Percentiles rank a stretch among this genome's conserved stretches.
Conservation (phyloP, 2,888 invertebrate species). For the Cheilosia soror region DNA sequence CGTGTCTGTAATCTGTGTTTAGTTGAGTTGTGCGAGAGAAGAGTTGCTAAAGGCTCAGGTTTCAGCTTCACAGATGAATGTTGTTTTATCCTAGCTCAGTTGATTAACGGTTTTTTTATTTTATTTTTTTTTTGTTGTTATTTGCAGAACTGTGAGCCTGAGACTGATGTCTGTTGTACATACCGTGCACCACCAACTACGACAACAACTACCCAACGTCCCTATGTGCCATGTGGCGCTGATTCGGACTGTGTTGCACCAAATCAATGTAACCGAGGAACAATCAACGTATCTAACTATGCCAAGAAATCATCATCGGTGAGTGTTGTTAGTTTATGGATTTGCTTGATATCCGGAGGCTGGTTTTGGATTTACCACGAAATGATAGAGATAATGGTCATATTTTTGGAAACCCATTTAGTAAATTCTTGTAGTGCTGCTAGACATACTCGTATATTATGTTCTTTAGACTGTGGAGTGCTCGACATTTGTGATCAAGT, state of each 20-base stretch:
- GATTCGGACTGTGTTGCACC: conserved; percentile 82
- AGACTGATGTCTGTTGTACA: conserved; percentile 83
- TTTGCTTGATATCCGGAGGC: conserved; percentile 1
- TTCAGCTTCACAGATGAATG: conserved; percentile 3
- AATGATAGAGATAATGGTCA: background rate
- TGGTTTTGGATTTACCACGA: background rate
- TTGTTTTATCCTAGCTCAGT: conserved; percentile 16
- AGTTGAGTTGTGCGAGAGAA: background rate
- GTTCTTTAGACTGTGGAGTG: too few species aligned
- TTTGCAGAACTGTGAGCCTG: conserved; percentile 83
- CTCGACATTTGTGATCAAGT: too few species aligned
- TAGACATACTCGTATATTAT: too few species aligned
- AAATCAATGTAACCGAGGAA: conserved; percentile 81
- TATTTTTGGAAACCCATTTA: background rate
- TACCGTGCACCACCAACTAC: conserved; percentile 79
- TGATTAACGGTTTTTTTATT: conserved; percentile 11
- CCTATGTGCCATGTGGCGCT: conserved; percentile 79
- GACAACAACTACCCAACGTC: conserved; percentile 80
- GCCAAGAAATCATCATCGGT: conserved; percentile 81
- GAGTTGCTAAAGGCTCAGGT: conserved; percentile 28
- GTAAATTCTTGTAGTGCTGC: too few species aligned
- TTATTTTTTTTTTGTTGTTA: conserved; percentile 76
- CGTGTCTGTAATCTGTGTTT: conserved; percentile 39
- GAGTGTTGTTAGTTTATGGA: conserved; percentile 76
- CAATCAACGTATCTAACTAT: conserved; percentile 80